Evolutionary conservation across 1,140 invertebrate genomes (phyloP).

Genomic region (Mesaphorura yosii): DNA sequence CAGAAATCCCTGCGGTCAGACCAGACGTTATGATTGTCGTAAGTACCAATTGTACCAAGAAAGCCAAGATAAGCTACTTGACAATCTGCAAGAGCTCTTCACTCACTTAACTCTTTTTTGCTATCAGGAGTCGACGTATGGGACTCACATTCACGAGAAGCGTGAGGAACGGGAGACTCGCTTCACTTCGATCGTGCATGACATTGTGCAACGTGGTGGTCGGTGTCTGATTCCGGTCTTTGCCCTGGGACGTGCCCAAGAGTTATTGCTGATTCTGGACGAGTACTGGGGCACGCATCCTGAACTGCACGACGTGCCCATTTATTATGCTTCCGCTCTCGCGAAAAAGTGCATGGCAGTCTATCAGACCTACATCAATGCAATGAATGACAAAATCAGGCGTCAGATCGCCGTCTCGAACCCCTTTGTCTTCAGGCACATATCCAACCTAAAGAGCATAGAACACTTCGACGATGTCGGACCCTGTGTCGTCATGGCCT

Average conservation of each 20-base stretch:
- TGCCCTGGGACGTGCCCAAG: constrained; percentile 93
- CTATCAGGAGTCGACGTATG: constrained; percentile 89
- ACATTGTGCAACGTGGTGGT: constrained; percentile 90
- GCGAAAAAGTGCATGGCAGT: constrained; percentile 99
- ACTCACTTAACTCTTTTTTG: background rate
- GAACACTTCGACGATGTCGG: constrained; percentile 99
- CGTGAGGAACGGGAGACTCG: constrained; percentile 87
- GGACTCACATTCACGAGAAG: constrained; percentile 97
- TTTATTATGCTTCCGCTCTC: constrained; percentile 97
- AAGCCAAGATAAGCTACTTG: background rate
- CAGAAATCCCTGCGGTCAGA: constrained; percentile 89
- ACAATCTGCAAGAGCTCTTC: too few relatives aligned
- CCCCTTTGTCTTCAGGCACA: constrained; percentile 98
- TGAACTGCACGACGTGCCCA: constrained; percentile 96
- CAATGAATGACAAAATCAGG: constrained; percentile 96
- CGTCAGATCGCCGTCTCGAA: constrained; percentile 89
- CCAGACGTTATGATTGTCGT: constrained; percentile 94
- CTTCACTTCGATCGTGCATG: constrained; percentile 89
- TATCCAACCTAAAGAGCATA: constrained; percentile 96
- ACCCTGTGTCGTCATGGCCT: constrained; percentile 97
- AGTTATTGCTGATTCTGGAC: constrained; percentile 89
- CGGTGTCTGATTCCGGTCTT: constrained; percentile 97
- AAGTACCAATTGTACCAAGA: constrained; percentile 30
- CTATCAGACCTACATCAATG: constrained; percentile 98
- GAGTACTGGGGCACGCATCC: constrained; percentile 98